Percentiles rank a stretch among this genome's conserved stretches.
Conservation (phyloP, 2,888 invertebrate species). For the Noctua janthina region DNA sequence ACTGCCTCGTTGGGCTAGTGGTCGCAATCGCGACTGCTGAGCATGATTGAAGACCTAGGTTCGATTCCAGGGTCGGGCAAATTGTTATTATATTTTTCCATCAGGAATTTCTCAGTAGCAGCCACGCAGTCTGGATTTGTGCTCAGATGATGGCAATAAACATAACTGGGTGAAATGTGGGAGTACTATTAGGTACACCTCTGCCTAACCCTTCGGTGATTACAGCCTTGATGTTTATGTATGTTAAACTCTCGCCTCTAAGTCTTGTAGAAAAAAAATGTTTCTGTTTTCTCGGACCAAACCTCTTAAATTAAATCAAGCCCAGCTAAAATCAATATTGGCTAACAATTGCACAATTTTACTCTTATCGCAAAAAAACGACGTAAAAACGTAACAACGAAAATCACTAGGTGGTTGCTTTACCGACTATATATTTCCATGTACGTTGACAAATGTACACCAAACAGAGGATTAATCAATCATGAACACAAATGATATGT, state of each 20-base stretch:
- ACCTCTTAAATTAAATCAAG: too few species aligned
- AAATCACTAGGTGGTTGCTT: constrained; percentile 22
- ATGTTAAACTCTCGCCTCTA: not conserved
- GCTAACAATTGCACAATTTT: not conserved
- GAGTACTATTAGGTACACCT: too few species aligned
- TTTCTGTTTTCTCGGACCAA: not conserved
- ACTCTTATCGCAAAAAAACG: not conserved
- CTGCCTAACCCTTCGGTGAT: too few species aligned
- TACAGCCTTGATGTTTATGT: not conserved
- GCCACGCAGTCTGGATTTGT: too few species aligned
- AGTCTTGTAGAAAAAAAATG: not conserved
- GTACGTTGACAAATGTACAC: constrained; percentile 60
- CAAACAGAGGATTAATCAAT: constrained; percentile 63
- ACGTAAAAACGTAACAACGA: not conserved
- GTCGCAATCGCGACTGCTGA: too few species aligned
- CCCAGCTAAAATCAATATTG: not conserved
- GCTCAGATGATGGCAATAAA: too few species aligned
- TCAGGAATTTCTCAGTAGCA: too few species aligned
- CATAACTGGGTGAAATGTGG: too few species aligned
- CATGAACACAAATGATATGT: constrained; percentile 61
- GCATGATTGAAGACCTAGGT: too few species aligned
- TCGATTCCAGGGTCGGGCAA: too few species aligned
- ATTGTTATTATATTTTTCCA: too few species aligned
- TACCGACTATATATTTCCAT: constrained; percentile 40
- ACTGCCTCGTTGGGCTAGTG: too few species aligned